Percentiles rank a stretch among this genome's conserved stretches.
These are phyloP conservation scores for Anorthoa munda DNA, from an alignment of 2,888 invertebrate genomes.

Conservation along the genomic window DNA sequence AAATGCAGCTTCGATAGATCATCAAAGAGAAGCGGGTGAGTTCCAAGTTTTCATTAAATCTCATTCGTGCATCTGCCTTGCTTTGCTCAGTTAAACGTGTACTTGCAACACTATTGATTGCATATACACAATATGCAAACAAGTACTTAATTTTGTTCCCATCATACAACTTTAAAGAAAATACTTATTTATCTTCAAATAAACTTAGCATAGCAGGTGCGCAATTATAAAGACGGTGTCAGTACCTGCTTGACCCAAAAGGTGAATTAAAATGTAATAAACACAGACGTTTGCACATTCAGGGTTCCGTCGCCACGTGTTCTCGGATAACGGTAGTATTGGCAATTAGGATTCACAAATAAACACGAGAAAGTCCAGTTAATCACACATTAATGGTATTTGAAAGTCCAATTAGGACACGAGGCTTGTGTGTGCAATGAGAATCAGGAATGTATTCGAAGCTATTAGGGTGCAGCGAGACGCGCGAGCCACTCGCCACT, in stretches of 20 bases:
- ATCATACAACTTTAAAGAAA: not conserved
- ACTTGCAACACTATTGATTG: not conserved
- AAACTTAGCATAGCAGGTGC: conserved; percentile 15
- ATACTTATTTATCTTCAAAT: not conserved
- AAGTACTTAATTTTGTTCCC: too few relatives aligned
- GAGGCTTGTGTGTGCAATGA: conserved; percentile 33
- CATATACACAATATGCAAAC: too few relatives aligned
- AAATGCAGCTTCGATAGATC: conserved; percentile 72
- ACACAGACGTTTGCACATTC: conserved; percentile 22
- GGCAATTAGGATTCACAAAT: conserved; percentile 59
- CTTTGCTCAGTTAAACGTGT: not conserved
- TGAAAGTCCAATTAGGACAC: conserved; percentile 58
- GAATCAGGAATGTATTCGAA: conserved; percentile 50
- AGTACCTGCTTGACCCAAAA: conserved; percentile 29
- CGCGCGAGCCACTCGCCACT: conserved; percentile 2
- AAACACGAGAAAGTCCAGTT: conserved; percentile 61
- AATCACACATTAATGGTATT: conserved; percentile 55
- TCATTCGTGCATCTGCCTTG: not conserved
- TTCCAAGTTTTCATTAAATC: conserved; percentile 6
- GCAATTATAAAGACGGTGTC: not conserved
- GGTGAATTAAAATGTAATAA: conserved; percentile 29
- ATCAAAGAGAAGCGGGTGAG: conserved; percentile 73
- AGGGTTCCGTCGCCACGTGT: conserved; percentile 50
- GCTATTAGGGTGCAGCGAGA: conserved; percentile 48
- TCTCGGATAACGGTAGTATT: conserved; percentile 45